A percentile compares a stretch with the other conserved stretches of the same genome.
Conservation (phyloP, 2,888 invertebrate species). For the Cataglyphis livida region DNA sequence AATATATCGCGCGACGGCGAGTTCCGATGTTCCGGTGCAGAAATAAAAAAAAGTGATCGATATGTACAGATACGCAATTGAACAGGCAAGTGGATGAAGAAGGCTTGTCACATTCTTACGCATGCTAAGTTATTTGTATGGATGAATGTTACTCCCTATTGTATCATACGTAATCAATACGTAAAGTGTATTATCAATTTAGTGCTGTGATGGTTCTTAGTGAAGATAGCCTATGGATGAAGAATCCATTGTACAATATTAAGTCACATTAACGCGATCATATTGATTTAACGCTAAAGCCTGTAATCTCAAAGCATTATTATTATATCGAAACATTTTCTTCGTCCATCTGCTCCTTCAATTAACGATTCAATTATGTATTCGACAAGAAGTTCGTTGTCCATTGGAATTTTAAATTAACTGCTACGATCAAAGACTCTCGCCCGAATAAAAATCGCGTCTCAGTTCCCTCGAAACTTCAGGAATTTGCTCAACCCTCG, state of each 20-base stretch:
- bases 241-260: constrained; percentile 47
- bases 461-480: constrained; percentile 33
- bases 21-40: constrained; percentile 23
- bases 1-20: constrained; percentile 17
- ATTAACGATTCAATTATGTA: constrained; percentile 30
- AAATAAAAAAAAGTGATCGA: constrained; percentile 37
- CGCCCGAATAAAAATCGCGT: constrained; percentile 27
- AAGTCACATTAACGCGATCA: constrained; percentile 33
- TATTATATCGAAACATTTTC: constrained; percentile 35
- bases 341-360: constrained; percentile 54
- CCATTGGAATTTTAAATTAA: constrained; percentile 2
- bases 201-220: constrained; percentile 56
- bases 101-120: constrained; percentile 47
- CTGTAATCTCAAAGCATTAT: constrained; percentile 3
- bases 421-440: constrained; percentile 26
- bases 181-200: constrained; percentile 50
- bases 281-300: constrained; percentile 36
- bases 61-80: constrained; percentile 41
- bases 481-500: constrained; percentile 75
- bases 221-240: constrained; percentile 32
- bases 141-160: constrained; percentile 42
- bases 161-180: constrained; percentile 48
- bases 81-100: constrained; percentile 52
- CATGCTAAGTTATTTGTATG: constrained; percentile 53
- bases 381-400: not conserved